Conservation (phyloP, 2,797 vertebrate species). For the Vultur gryphus region DNA sequence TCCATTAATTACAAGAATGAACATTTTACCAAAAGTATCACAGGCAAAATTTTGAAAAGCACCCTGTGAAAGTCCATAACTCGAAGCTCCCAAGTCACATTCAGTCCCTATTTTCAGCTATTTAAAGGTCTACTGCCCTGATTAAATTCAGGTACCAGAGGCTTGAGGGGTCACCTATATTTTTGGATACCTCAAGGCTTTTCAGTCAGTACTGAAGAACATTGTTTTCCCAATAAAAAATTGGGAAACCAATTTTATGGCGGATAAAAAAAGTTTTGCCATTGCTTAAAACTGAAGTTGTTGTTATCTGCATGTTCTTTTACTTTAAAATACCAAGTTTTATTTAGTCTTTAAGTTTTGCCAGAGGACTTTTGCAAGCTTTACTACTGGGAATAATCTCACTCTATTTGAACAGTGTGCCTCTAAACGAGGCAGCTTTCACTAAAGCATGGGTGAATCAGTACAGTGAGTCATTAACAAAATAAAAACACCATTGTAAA, state of each 20-base stretch:
- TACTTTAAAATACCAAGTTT: not conserved
- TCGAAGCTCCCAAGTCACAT: not conserved
- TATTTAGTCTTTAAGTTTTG: not conserved
- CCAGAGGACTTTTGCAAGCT: not conserved
- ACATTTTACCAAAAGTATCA: not conserved
- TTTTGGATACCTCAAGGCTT: not conserved
- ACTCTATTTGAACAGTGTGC: not conserved
- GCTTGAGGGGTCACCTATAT: not conserved
- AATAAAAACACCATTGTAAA: constrained; percentile 33
- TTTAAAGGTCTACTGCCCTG: not conserved
- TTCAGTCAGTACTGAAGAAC: not conserved
- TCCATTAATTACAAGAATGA: not conserved
- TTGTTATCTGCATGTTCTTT: not conserved
- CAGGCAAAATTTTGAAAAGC: not conserved
- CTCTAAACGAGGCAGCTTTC: not conserved
- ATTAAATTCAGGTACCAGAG: not conserved
- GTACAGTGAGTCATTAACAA: not conserved
- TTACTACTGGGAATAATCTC: not conserved
- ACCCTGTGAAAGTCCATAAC: not conserved
- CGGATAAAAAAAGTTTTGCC: not conserved
- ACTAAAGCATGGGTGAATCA: not conserved
- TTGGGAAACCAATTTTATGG: not conserved
- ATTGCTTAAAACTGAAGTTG: not conserved
- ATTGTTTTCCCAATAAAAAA: not conserved
- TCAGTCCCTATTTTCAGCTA: not conserved